phyloP scores from a whole-genome alignment of 1,140 invertebrate genomes.

The Agrypnia vestita region DNA sequence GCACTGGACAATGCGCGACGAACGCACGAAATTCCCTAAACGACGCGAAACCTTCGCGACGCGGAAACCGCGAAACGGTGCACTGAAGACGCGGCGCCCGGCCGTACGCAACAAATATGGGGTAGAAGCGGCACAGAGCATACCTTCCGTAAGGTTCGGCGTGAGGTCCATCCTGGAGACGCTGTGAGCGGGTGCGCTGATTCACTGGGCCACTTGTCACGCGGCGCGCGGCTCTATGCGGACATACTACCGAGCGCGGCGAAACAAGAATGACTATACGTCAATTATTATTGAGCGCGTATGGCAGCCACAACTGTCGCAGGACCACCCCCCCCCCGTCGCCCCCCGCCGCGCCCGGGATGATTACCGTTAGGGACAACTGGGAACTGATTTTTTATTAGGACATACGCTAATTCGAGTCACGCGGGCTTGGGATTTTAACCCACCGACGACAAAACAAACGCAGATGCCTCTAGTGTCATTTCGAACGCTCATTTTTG shows the following conservation, averaged over 20 bases:
- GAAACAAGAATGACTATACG: constrained; percentile 45
- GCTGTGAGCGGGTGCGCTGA: constrained; percentile 23
- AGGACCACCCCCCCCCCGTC: constrained; percentile 9
- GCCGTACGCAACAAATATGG: constrained; percentile 9
- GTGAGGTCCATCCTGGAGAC: constrained; percentile 38
- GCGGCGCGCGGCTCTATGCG: constrained; percentile 37
- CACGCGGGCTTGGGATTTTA: constrained; percentile 22
- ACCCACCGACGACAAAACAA: not conserved
- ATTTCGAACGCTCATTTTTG: no score
- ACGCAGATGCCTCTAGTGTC: not conserved
- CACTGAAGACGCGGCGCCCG: not conserved
- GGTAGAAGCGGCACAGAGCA: constrained; percentile 28
- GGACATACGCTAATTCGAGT: constrained; percentile 43
- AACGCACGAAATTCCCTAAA: not conserved
- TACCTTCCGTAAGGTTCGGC: constrained; percentile 46
- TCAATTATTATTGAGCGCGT: constrained; percentile 46
- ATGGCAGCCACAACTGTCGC: constrained; percentile 22
- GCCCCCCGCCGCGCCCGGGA: not conserved
- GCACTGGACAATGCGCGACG: not conserved
- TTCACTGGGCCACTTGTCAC: constrained; percentile 35
- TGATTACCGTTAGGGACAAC: constrained; percentile 44
- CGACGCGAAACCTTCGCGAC: no score
- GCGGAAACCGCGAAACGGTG: no score
- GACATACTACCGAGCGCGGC: constrained; percentile 47
- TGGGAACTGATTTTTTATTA: constrained; percentile 40